Conservation (phyloP, 2,113 vertebrate species). For the Sorex araneus region DNA sequence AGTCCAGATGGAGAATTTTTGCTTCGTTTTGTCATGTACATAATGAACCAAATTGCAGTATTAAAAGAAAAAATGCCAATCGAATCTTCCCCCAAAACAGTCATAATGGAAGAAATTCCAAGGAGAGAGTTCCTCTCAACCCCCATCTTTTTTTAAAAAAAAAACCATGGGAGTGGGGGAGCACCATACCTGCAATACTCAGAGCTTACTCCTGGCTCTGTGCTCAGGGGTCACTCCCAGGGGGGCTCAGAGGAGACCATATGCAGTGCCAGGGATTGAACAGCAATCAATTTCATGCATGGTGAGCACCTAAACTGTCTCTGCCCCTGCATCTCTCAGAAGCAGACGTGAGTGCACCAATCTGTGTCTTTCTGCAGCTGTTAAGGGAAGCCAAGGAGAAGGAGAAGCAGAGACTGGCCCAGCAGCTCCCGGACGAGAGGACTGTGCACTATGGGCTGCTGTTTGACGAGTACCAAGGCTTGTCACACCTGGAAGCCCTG, state of each 20-base stretch:
- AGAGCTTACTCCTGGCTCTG: no score
- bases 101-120: constrained; percentile 49
- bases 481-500: constrained; percentile 98
- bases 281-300: no score
- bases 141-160: no score
- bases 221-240: no score
- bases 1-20: not conserved
- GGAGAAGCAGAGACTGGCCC: constrained; percentile 93
- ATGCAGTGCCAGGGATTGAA: no score
- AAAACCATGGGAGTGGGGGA: no score
- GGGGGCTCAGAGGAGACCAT: no score
- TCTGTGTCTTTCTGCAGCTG: constrained; percentile 90
- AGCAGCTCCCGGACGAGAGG: constrained; percentile 92
- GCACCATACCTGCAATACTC: no score
- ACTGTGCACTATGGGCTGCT: constrained; percentile 97
- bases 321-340: not conserved
- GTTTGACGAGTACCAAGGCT: constrained; percentile 98
- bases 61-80: constrained; percentile 65
- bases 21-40: not conserved
- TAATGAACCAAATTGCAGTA: constrained; percentile 16
- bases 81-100: constrained; percentile 36
- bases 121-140: not conserved
- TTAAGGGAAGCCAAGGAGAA: constrained; percentile 98
- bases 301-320: no score
- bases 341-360: not conserved